These are phyloP conservation scores for Malurus melanocephalus DNA, from an alignment of 2,113 vertebrate genomes.

Conservation along the genomic window DNA sequence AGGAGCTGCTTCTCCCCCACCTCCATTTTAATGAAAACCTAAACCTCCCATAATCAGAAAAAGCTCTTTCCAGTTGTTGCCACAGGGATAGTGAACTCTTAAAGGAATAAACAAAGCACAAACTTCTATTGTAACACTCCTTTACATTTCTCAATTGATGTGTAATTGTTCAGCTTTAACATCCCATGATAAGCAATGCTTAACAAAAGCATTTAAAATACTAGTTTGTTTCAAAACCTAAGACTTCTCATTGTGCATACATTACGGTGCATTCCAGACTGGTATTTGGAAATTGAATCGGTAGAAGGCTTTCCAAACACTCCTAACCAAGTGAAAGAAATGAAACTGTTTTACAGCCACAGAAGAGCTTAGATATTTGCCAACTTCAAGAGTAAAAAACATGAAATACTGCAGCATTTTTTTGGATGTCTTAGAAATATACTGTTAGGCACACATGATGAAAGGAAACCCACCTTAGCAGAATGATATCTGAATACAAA, in stretches of 20 bases:
- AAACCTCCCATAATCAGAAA: conserved; percentile 18
- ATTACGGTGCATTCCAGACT: neutral
- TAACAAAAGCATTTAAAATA: neutral
- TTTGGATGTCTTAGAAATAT: neutral
- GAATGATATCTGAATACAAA: neutral
- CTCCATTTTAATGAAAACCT: conserved; percentile 5
- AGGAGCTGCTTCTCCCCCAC: neutral
- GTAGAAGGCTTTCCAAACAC: neutral
- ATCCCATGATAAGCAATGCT: neutral
- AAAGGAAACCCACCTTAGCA: neutral
- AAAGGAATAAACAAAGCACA: neutral
- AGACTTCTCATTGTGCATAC: neutral
- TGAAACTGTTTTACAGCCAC: neutral
- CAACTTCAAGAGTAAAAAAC: neutral
- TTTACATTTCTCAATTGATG: neutral
- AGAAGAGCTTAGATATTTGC: neutral
- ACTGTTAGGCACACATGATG: neutral
- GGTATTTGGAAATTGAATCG: neutral
- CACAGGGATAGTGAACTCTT: neutral
- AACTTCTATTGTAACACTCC: neutral
- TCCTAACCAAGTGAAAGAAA: neutral
- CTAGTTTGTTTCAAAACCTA: neutral
- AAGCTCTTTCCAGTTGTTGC: conserved; percentile 2
- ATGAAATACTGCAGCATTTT: neutral
- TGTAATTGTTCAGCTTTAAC: neutral